Evolutionary conservation across 2,113 vertebrate species (phyloP).

Genomic region (Paramormyrops kingsleyae): DNA sequence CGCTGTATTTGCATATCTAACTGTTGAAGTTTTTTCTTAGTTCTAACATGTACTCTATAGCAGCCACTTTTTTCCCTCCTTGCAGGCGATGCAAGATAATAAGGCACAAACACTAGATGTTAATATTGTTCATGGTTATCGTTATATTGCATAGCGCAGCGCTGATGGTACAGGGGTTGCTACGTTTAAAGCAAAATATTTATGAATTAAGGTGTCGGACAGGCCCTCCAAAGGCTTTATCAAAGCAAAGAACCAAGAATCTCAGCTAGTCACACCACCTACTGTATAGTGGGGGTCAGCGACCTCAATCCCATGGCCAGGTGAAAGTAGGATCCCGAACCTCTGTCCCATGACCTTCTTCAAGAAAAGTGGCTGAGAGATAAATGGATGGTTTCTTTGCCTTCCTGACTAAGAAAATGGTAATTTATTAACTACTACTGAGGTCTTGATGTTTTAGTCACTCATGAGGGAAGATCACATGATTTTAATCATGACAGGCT

Average conservation of each 20-base stretch:
- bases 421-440: neutral
- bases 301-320: neutral
- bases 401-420: neutral
- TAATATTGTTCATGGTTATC: neutral
- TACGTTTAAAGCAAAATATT: neutral
- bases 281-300: neutral
- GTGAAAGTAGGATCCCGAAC: neutral
- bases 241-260: neutral
- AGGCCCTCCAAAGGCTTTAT: neutral
- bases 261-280: neutral
- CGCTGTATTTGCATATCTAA: neutral
- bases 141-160: neutral
- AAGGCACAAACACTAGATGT: slow-evolving; percentile 21
- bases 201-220: neutral
- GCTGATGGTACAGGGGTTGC: neutral
- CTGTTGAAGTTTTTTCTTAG: neutral
- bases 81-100: slow-evolving; percentile 26
- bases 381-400: neutral
- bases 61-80: neutral
- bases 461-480: neutral
- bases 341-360: neutral
- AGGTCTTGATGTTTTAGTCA: neutral
- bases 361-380: neutral
- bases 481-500: neutral
- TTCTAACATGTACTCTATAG: neutral